Evolutionary conservation across 2,888 invertebrate species (phyloP).

Genomic region (Calameuta pallipes): DNA sequence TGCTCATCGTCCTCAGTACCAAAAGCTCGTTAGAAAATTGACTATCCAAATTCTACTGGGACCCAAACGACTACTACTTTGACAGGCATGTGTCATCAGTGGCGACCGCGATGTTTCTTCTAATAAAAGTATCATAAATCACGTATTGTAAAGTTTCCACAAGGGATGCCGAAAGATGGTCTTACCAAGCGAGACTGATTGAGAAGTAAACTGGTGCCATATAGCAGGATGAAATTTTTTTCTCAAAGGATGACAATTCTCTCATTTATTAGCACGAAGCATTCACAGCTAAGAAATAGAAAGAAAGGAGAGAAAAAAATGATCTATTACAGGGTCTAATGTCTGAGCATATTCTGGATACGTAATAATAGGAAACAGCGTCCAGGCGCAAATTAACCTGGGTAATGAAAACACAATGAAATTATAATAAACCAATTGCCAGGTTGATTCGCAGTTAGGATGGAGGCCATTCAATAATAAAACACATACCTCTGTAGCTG

Average conservation of each 20-base stretch:
- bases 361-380: conserved; percentile 53
- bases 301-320: not conserved
- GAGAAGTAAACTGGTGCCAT: not conserved
- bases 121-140: conserved; percentile 2
- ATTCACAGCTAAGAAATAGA: not conserved
- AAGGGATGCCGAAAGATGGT: not conserved
- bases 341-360: conserved; percentile 9
- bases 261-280: not conserved
- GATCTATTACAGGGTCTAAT: conserved; percentile 7
- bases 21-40: not conserved
- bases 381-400: conserved; percentile 55
- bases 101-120: not conserved
- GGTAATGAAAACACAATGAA: conserved; percentile 65
- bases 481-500: conserved; percentile 47
- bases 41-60: not conserved
- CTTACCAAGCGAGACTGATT: not conserved
- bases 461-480: conserved; percentile 64
- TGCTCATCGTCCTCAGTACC: not conserved
- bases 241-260: not conserved
- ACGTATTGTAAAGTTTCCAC: not conserved
- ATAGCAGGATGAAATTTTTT: not conserved
- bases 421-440: conserved; percentile 65
- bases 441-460: conserved; percentile 60
- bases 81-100: not conserved
- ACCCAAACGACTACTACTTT: not conserved